Base-by-base conservation (phyloP, 2,113 vertebrate genomes). In the Penelope pileata region DNA sequence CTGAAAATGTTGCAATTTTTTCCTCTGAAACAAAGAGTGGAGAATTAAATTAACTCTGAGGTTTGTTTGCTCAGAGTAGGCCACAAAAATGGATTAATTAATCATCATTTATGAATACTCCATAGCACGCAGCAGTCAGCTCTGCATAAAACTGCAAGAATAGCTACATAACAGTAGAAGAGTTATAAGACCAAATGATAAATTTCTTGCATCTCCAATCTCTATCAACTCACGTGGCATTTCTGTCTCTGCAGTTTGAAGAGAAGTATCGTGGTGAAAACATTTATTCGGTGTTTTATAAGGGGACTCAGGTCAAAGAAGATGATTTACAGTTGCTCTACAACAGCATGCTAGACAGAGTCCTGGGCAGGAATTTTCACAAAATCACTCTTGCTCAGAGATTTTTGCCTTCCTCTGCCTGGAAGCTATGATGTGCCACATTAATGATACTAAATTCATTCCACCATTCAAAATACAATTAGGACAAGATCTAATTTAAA, bases 1-100 rank as follows among this genome's bases (percentile, higher is more conserved):
- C 84, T 88, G 84, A 86, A 81, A 93, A 90, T 22, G 79, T 56
- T 81, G 45, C 13, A 1, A 21, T 77, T 93, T 88, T 87, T 12
- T 11, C 7, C 29, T 88, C 83, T 76, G 68, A 92, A 97, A 93
- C 47, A 50, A 76, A 87, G 79, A 94, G 53, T 48, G 12, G 67
- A 96, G 79, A 94, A 96, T 86, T 96, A 94, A 92, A 97, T 97
- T 94, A 97, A 96, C 90, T 90, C 60, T 43, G 80, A 92, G 72
- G 43, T 91, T 97, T 95, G 60, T 96, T 96, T 96, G 87, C 74
- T 95, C 70, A 63, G 69, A 96, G 75, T 86, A 91, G 68, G 83
- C 60, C 67, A 95, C 68, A 64, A 93, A 90, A 96, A 95, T 81
- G 43, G 81, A 53, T 94, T 95, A 96, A 97, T 96, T 96, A 97